Base-by-base conservation (phyloP, 2,888 invertebrate species). In the Volucella bombylans region DNA sequence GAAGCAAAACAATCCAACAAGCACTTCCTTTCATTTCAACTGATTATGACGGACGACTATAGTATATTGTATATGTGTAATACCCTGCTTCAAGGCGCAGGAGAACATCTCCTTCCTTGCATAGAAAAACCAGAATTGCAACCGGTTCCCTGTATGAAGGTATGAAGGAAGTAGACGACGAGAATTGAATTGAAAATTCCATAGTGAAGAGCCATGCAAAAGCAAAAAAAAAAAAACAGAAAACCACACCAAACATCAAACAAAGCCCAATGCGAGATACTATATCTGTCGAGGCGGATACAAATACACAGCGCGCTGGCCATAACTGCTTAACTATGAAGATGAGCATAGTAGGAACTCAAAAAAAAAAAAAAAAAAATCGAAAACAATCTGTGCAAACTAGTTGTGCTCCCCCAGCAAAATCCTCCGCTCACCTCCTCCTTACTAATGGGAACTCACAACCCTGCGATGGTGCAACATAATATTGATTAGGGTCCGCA, bases 91-190 rank as follows among this genome's bases (percentile, higher is more conserved):
- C 68, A 49, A 12, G n/a, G 54, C 38, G 31, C 77, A 43, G 50
- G 47, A 69, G 57, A 49, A 81, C 62, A 83, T 80, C 80, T 59
- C 64, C 43, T 62, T 64, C 55, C 41, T 43, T 68, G 71, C 71
- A 78, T 78, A 72, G 72, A 78, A 52, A 72, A 78, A 78, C 65
- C 47, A 69, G 64, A 82, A 69, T 71, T 55, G 61, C 85, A 85
- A 85, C 85, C 85, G 85, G 85, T 85, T 85, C 68, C 45, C 14
- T 49, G 10, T 38, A 41, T 49, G 50, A 85, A 76, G 81, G 81
- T 54, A 85, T 85, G 80, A 81, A 85, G 85, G 85, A 85, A 85
- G 81, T 85, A 85, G 68, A 71, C 68, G 85, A 85, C 85, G 85
- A 68, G 81, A 77, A 85, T 81, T 85, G 85, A 85, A 85, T 85